Evolutionary conservation across 2,888 invertebrate genomes (phyloP), one percentile per base, ranked within the genome.

Genomic region (Panorpa germanica): DNA sequence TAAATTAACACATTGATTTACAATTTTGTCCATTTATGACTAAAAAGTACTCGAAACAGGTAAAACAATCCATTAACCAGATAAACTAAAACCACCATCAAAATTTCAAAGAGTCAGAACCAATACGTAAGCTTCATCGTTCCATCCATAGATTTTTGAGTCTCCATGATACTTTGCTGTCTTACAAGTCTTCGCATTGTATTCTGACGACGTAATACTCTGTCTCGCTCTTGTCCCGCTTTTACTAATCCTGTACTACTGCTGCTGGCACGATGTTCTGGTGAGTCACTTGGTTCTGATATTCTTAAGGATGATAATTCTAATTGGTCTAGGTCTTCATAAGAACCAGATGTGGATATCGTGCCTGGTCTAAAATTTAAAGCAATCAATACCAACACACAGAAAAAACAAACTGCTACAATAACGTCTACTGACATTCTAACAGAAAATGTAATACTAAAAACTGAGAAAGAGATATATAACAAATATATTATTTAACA

Each of bases 71-170:
- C 25, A 8, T 14, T 24, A 12, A 5, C 26, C 5, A 8, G 5
- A 23, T n/a, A 23, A 23, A 5, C 23, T 10, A 5, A 23, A 23
- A 23, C 5, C n/a, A 10, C 10, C n/a, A 7, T n/a, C 5, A n/a
- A 23, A 5, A 23, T 23, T 10, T 5, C 5, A 25, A 30, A 29
- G 16, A 28, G 5, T 53, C 61, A 83, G 55, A 82, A 82, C 85
- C 85, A 85, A 51, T 83, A 82, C 1, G 83, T 80, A 63, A 85
- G 70, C 49, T 73, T 80, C 52, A 85, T 75, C 29, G 70, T 71
- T 9, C 85, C 85, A 44, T 80, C 74, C 2, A 67, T 60, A 41
- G 76, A 72, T 35, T 73, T 64, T 37, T 82, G 83, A 2, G 83
- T 83, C 43, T 85, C 83, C 63, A 85, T 67, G 8, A 71, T 62